phyloP scores from a whole-genome alignment of 2,113 vertebrate species.

The Lonchura striata region DNA sequence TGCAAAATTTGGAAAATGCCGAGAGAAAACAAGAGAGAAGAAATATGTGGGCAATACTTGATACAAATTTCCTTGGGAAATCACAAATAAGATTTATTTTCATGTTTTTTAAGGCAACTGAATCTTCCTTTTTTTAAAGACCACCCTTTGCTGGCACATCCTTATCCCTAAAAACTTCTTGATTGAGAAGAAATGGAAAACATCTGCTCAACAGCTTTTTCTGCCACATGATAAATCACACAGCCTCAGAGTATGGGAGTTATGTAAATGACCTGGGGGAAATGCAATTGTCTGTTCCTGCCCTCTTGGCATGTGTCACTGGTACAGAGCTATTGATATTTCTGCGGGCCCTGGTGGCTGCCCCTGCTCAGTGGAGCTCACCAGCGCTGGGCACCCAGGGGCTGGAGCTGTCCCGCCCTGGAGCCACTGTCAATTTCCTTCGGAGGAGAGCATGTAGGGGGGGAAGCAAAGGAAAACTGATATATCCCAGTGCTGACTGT shows the following conservation, averaged over 20 bases:
- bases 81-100: background rate
- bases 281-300: background rate
- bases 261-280: background rate
- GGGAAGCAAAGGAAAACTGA: background rate
- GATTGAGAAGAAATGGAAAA: background rate
- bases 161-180: background rate
- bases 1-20: background rate
- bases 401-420: background rate
- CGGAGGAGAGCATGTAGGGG: fast-evolving
- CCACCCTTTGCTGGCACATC: background rate
- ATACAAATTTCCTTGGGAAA: background rate
- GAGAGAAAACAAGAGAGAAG: background rate
- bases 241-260: fast-evolving
- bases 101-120: background rate
- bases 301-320: background rate
- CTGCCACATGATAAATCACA: background rate
- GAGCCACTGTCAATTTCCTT: background rate
- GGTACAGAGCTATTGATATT: background rate
- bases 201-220: background rate
- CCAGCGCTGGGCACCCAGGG: fast-evolving
- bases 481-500: background rate
- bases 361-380: background rate
- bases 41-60: background rate
- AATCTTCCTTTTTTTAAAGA: background rate
- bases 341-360: background rate